Conservation (phyloP, 2,797 vertebrate species). For the Sorex maritimensis region DNA sequence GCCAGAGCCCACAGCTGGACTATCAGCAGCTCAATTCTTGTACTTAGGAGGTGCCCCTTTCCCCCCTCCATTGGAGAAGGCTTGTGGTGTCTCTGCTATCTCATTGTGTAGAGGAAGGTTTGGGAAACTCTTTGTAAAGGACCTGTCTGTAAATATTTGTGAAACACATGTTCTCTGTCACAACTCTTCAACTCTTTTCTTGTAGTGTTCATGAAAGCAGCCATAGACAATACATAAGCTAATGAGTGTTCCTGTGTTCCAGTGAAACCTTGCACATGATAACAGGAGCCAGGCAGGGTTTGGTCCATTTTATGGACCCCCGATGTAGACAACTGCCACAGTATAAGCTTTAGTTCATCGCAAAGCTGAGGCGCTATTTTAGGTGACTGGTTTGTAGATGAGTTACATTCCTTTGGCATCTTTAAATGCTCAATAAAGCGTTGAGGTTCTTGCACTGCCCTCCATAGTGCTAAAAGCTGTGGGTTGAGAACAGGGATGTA, state of each 20-base stretch:
- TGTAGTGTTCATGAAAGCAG: constrained; percentile 40
- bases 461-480: not conserved
- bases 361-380: constrained; percentile 3
- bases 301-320: not conserved
- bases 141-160: constrained; percentile 54
- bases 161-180: not conserved
- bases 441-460: not conserved
- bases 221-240: constrained; percentile 22
- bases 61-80: constrained; percentile 1
- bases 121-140: not conserved
- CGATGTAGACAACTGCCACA: not conserved
- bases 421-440: constrained; percentile 51
- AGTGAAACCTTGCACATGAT: not conserved
- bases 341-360: not conserved
- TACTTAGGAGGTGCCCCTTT: not conserved
- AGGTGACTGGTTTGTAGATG: constrained; percentile 33
- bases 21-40: not conserved
- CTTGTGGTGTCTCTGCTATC: not conserved
- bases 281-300: constrained; percentile 23
- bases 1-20: not conserved
- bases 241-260: not conserved
- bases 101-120: constrained; percentile 27
- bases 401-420: not conserved
- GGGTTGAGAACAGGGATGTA: not conserved
- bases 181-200: not conserved